These are phyloP conservation scores for Zingel zingel DNA, from an alignment of 2,113 vertebrate genomes.

Conservation along the genomic window DNA sequence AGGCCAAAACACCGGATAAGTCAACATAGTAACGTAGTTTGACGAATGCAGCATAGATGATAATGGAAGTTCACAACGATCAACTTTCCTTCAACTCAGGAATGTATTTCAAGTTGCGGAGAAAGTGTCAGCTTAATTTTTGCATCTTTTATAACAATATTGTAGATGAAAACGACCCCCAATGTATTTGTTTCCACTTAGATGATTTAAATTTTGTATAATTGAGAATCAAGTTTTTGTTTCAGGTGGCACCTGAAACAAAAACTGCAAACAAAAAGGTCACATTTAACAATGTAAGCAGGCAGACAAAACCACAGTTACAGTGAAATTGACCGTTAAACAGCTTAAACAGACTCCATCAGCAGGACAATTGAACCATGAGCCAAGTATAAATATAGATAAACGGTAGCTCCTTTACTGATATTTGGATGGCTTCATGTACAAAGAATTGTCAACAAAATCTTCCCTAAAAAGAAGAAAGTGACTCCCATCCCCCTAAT, in stretches of 20 bases:
- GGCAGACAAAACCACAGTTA: not conserved
- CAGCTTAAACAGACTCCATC: not conserved
- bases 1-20: slow-evolving; percentile 34
- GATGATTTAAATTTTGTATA: not conserved
- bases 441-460: not conserved
- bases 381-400: slow-evolving; percentile 6
- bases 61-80: not conserved
- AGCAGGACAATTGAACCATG: not conserved
- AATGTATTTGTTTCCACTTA: not conserved
- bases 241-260: no score
- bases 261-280: not conserved
- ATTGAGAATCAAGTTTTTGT: no score
- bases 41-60: not conserved
- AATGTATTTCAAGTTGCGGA: not conserved
- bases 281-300: not conserved
- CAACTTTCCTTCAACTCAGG: not conserved
- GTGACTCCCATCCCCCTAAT: not conserved
- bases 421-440: not conserved
- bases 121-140: not conserved
- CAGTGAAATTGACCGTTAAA: not conserved
- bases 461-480: not conserved
- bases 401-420: not conserved
- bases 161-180: not conserved
- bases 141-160: not conserved
- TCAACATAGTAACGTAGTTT: slow-evolving; percentile 26